A percentile compares a stretch with the other conserved stretches of the same genome.
These are phyloP conservation scores for Cepaea nemoralis DNA, from an alignment of 1,140 invertebrate genomes.

Conservation along the genomic window DNA sequence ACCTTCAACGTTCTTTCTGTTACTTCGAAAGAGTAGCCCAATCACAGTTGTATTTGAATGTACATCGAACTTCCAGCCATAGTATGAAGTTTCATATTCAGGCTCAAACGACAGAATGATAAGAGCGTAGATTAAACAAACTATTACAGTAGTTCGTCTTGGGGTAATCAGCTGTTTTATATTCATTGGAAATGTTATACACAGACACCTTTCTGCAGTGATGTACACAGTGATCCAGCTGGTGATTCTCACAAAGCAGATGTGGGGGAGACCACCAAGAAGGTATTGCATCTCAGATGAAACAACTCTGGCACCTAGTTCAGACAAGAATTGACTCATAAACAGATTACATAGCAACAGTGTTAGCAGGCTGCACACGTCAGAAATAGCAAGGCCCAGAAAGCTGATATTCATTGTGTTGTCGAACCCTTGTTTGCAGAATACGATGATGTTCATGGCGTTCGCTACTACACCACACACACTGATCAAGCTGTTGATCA, in stretches of 20 bases:
- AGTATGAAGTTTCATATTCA: background rate
- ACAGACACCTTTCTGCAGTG: no score
- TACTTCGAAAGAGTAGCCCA: background rate
- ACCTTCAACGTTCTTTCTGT: no score
- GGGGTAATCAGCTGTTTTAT: background rate
- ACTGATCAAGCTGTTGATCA: no score
- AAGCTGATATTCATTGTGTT: no score
- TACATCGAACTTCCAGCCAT: background rate
- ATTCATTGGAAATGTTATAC: background rate
- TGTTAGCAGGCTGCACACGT: background rate
- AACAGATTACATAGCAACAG: background rate
- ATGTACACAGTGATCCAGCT: no score
- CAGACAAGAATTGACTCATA: background rate
- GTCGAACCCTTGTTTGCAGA: no score
- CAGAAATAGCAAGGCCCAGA: no score
- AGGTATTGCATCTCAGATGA: background rate
- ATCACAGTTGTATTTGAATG: background rate
- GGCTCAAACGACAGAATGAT: no score
- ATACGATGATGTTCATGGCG: no score
- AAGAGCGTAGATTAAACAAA: background rate
- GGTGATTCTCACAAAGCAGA: no score
- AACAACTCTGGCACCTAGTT: background rate
- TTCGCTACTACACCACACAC: no score
- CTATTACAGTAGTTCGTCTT: background rate
- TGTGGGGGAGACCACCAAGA: background rate